These are phyloP conservation scores for Hycleus cichorii DNA, from an alignment of 1,140 invertebrate species.

Conservation along the genomic window DNA sequence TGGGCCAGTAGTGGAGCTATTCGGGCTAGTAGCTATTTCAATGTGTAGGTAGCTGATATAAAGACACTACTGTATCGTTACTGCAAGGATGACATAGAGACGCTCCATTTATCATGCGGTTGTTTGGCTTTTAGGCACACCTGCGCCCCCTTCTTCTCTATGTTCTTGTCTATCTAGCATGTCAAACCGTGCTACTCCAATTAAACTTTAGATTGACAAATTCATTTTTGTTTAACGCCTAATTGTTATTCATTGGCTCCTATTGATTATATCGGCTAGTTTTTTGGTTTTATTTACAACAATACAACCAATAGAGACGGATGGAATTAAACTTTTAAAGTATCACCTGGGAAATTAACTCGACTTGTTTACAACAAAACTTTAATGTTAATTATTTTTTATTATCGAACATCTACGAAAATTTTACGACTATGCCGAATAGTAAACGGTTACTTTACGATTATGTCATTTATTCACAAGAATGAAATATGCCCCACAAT, in stretches of 20 bases:
- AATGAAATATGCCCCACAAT: no score
- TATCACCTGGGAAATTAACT: constrained; percentile 9
- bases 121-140: constrained; percentile 10
- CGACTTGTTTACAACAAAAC: constrained; percentile 4
- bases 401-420: neutral
- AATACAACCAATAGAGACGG: neutral
- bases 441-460: constrained; percentile 4
- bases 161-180: constrained; percentile 9
- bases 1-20: neutral
- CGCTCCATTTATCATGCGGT: constrained; percentile 22
- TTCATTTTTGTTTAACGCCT: constrained; percentile 23
- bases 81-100: constrained; percentile 14
- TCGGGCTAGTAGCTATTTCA: neutral
- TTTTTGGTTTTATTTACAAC: constrained; percentile 1
- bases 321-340: constrained; percentile 6
- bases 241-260: constrained; percentile 21
- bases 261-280: constrained; percentile 17
- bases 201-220: constrained; percentile 27
- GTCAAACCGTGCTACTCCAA: constrained; percentile 18
- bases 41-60: constrained; percentile 1
- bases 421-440: constrained; percentile 1
- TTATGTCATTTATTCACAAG: constrained; percentile 5
- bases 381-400: constrained; percentile 11
- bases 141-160: constrained; percentile 11
- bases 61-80: constrained; percentile 3